phyloP scores from a whole-genome alignment of 2,113 vertebrate species.

The Petrocephalus zakoni region DNA sequence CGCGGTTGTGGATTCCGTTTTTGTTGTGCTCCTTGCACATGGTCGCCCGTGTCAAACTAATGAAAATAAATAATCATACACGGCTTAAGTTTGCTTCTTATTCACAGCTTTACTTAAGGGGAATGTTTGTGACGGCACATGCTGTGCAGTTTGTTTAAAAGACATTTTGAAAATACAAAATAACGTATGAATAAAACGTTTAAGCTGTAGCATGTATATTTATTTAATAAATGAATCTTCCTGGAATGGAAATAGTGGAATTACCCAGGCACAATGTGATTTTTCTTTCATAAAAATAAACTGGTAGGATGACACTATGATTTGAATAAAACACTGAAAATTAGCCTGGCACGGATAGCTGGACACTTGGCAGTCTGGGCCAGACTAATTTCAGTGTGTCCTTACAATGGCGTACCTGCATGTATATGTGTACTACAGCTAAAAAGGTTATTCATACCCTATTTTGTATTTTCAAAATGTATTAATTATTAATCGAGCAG shows the following conservation, averaged over 20 bases:
- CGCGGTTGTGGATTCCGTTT: too few species aligned
- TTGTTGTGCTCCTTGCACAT: too few species aligned
- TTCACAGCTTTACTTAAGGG: neutral
- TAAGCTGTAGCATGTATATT: neutral
- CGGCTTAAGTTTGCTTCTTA: neutral
- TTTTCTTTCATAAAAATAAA: neutral
- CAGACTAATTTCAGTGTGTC: neutral
- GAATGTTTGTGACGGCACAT: neutral
- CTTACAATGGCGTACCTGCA: neutral
- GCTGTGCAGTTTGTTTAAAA: neutral
- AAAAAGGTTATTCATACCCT: too few species aligned
- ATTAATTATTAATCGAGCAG: too few species aligned
- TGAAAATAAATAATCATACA: too few species aligned
- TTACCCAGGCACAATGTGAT: neutral
- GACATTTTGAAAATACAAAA: neutral
- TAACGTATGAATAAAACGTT: neutral
- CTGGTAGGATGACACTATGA: neutral
- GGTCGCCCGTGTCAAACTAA: too few species aligned
- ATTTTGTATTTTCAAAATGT: too few species aligned
- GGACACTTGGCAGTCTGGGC: neutral
- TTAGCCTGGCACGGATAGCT: neutral
- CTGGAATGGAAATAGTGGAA: neutral
- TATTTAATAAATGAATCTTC: neutral
- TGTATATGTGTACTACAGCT: neutral
- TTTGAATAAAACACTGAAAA: neutral